Percentiles rank a stretch among this genome's conserved stretches.
Evolutionary conservation across 2,888 invertebrate genomes (phyloP).

Genomic region (Tetramorium bicarinatum): DNA sequence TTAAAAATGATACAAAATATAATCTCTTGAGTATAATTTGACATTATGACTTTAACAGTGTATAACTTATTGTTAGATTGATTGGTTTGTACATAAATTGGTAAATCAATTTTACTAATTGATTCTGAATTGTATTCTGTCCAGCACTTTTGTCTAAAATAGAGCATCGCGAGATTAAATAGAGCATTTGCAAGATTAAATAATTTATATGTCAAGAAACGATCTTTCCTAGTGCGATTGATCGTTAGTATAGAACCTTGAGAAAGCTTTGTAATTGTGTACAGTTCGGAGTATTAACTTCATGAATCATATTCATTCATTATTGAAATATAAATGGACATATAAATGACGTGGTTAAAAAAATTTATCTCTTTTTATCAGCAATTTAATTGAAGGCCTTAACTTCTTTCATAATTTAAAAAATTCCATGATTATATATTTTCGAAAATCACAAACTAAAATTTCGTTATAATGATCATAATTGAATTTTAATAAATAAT

Average conservation of each 20-base stretch:
- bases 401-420: background rate
- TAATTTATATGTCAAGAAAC: background rate
- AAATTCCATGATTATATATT: background rate
- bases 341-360: background rate
- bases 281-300: background rate
- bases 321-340: background rate
- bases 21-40: too few relatives aligned
- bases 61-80: background rate
- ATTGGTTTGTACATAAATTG: background rate
- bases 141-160: background rate
- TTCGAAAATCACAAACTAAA: background rate
- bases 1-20: too few relatives aligned
- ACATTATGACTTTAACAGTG: too few relatives aligned
- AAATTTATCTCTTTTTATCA: background rate
- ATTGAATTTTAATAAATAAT: background rate
- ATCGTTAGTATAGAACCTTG: constrained; percentile 17
- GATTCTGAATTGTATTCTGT: background rate
- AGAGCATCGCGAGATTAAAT: background rate
- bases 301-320: background rate
- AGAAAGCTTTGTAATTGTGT: background rate
- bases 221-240: background rate
- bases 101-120: background rate
- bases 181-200: background rate
- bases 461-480: background rate
- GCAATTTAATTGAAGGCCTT: background rate